These are phyloP conservation scores for Danio tinwini DNA, from an alignment of 2,797 vertebrate genomes.

Conservation along the genomic window DNA sequence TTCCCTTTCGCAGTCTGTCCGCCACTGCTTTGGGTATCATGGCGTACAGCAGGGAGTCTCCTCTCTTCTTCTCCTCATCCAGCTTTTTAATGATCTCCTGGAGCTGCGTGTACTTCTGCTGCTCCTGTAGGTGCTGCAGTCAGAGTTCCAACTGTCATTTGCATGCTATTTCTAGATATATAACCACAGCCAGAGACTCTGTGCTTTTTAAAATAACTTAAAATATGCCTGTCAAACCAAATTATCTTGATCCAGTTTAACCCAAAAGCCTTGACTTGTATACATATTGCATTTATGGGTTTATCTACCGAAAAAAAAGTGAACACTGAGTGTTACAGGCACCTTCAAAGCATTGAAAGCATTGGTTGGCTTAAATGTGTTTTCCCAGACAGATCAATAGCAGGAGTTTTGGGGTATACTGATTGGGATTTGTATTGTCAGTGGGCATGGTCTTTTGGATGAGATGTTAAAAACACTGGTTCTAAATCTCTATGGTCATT, in stretches of 20 bases:
- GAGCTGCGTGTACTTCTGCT: slow-evolving; percentile 80
- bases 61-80: slow-evolving; percentile 79
- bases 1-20: slow-evolving; percentile 78
- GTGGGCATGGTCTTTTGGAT: too few relatives aligned
- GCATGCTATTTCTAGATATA: background rate
- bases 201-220: background rate
- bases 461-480: too few relatives aligned
- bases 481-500: too few relatives aligned
- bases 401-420: too few relatives aligned
- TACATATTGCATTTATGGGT: too few relatives aligned
- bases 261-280: background rate
- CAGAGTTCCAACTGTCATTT: slow-evolving; percentile 37
- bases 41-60: slow-evolving; percentile 79
- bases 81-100: slow-evolving; percentile 81
- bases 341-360: too few relatives aligned
- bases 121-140: slow-evolving; percentile 69
- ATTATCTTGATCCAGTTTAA: background rate
- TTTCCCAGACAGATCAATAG: too few relatives aligned
- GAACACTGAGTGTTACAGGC: too few relatives aligned
- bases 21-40: slow-evolving; percentile 82
- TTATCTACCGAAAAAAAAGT: too few relatives aligned
- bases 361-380: too few relatives aligned
- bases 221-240: too few relatives aligned
- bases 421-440: too few relatives aligned
- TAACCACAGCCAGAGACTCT: background rate